Conservation (phyloP, 2,797 vertebrate species). For the Typhlichthys eigenmanni region DNA sequence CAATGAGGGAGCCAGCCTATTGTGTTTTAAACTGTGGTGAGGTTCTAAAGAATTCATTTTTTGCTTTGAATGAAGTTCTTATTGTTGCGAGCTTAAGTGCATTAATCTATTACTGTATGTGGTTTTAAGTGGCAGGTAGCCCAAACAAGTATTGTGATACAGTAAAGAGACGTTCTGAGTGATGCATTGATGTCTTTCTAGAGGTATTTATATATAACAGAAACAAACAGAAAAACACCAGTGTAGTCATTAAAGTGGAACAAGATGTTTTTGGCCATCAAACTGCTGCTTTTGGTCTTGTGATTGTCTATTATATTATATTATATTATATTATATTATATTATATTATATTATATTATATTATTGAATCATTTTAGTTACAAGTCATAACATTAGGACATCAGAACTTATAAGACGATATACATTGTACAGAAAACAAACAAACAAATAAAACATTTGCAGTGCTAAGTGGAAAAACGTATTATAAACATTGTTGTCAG, state of each 20-base stretch:
- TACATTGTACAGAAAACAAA: conserved; percentile 12
- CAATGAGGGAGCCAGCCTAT: too few relatives aligned
- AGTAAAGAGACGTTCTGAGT: too few relatives aligned
- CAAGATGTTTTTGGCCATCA: conserved; percentile 24
- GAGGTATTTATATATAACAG: too few relatives aligned
- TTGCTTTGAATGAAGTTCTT: too few relatives aligned
- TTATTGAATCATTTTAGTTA: conserved; percentile 14
- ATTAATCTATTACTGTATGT: too few relatives aligned
- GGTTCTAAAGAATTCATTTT: too few relatives aligned
- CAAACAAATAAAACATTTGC: background rate
- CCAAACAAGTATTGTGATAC: too few relatives aligned
- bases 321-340: background rate
- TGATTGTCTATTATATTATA: conserved; percentile 20
- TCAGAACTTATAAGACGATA: conserved; percentile 37
- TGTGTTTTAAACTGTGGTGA: too few relatives aligned
- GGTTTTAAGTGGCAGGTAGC: too few relatives aligned
- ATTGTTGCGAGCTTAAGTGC: too few relatives aligned
- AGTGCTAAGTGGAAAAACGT: conserved; percentile 10
- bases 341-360: background rate
- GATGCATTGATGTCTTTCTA: too few relatives aligned
- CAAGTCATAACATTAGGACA: conserved; percentile 36
- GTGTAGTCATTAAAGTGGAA: conserved; percentile 15
- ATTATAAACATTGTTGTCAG: too few relatives aligned
- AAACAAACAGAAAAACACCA: background rate
- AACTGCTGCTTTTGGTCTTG: conserved; percentile 31